These are phyloP conservation scores for Phataginus tetradactyla DNA, from an alignment of 2,797 vertebrate genomes.

Conservation along the genomic window DNA sequence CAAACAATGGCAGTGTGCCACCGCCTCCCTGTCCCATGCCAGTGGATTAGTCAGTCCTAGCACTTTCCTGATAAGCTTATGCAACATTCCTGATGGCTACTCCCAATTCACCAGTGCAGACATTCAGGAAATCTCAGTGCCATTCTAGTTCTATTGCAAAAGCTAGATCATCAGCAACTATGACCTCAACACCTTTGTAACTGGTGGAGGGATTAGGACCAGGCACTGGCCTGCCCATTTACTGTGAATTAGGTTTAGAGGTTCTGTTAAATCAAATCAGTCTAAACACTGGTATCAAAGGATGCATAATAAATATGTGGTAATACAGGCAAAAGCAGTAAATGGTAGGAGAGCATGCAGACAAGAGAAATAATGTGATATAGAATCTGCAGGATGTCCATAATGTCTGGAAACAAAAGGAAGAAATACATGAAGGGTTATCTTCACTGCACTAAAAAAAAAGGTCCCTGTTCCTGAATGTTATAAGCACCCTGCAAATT, in stretches of 20 bases:
- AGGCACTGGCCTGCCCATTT: neutral
- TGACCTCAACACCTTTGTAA: neutral
- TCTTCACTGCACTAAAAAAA: neutral
- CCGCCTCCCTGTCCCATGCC: accelerated
- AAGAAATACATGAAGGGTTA: neutral
- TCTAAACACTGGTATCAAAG: neutral
- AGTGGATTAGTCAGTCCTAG: neutral
- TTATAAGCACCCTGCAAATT: no score
- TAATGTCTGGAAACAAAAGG: neutral
- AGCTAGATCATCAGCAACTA: neutral
- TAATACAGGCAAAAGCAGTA: neutral
- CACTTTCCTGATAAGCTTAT: neutral
- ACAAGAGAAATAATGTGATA: neutral
- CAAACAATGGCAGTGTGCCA: neutral
- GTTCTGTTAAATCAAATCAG: neutral
- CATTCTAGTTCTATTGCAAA: neutral
- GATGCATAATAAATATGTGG: neutral
- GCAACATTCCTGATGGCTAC: neutral
- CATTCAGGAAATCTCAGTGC: neutral
- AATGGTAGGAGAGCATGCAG: accelerated
- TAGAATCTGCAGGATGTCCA: neutral
- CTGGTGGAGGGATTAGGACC: neutral
- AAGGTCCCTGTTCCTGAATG: neutral
- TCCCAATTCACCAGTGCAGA: neutral
- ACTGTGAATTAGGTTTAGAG: neutral